Evolutionary conservation across 1,140 invertebrate genomes (phyloP).

Genomic region (Notospermus geniculatus): DNA sequence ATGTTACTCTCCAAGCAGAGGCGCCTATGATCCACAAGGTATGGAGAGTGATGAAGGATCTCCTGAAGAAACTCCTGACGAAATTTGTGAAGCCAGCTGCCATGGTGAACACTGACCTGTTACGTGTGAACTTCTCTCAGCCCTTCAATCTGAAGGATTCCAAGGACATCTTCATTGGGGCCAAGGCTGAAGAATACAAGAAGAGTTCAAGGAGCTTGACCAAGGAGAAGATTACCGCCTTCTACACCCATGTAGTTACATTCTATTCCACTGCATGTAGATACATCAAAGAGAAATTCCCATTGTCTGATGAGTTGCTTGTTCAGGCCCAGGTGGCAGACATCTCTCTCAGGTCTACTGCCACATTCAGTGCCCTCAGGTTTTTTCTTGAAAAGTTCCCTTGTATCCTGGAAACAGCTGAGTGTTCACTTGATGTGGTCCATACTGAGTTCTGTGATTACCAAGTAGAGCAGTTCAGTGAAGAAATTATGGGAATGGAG

Average conservation of each 20-base stretch:
- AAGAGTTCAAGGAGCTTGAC: neutral
- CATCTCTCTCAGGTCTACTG: neutral
- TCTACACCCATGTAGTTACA: neutral
- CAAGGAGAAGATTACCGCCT: neutral
- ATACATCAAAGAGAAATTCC: neutral
- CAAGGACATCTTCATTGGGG: neutral
- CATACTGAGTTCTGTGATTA: no score
- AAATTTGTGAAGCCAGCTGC: neutral
- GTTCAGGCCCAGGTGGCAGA: neutral
- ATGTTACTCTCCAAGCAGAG: no score
- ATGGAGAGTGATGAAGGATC: no score
- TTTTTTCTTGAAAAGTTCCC: neutral
- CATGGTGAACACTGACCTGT: neutral
- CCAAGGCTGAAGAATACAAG: neutral
- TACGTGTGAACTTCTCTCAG: neutral
- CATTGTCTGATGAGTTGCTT: neutral
- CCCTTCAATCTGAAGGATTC: neutral
- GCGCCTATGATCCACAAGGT: no score
- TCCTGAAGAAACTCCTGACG: neutral
- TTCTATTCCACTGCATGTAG: neutral
- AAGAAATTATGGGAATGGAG: no score
- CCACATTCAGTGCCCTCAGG: neutral
- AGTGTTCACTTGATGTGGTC: no score
- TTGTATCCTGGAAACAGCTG: no score
- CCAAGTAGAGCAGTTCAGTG: no score